Base-by-base conservation (phyloP, 2,797 vertebrate species). In the Bradypus variegatus region DNA sequence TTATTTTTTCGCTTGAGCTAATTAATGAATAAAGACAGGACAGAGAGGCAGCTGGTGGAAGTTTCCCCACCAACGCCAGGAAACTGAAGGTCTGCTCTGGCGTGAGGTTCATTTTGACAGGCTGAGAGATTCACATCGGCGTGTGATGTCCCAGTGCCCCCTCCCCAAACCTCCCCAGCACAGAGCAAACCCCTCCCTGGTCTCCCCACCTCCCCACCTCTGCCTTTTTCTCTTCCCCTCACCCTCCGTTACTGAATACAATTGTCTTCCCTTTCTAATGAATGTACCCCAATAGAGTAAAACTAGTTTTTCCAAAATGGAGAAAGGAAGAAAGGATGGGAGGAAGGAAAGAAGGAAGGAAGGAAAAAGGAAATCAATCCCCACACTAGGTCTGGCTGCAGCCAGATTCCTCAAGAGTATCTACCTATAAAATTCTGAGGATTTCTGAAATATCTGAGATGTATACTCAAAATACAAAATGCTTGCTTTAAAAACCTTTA, bases 271-370 rank as follows among this genome's bases (percentile, higher is more conserved):
- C 60, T 92, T 78, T 70, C 84, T 93, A 94, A 88, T 90, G 78
- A 94, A 83, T 67, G 11, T 83, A 87, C 84, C 92, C 82, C 93
- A 83, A n/a, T 87, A 95, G 92, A 95, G 84, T 94, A 93, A 95
- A 95, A 88, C 70, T 89, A 95, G 92, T 93, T 96, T 94, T 96
- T 92, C 86, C 91, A 93, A 94, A 79, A 29, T 1, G 31, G 88
- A 81, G 36, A 1, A 8, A 69, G 21, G 73, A 9, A 21, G 55
- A 36, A 45, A 77, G 84, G 72, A 81, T 81, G 88, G 88, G 69
- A 80, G 65, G 65, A 65, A 93, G 93, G 67, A 29, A 79, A 64
- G 73, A 88, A 83, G 89, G 75, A 83, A 94, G 73, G 45, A 89
- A 48, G 10, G 4, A 73, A 69, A 18, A 79, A 50, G 33, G n/a